These are phyloP conservation scores for Sylvilagus floridanus DNA, from an alignment of 2,797 vertebrate species.

Conservation along the genomic window DNA sequence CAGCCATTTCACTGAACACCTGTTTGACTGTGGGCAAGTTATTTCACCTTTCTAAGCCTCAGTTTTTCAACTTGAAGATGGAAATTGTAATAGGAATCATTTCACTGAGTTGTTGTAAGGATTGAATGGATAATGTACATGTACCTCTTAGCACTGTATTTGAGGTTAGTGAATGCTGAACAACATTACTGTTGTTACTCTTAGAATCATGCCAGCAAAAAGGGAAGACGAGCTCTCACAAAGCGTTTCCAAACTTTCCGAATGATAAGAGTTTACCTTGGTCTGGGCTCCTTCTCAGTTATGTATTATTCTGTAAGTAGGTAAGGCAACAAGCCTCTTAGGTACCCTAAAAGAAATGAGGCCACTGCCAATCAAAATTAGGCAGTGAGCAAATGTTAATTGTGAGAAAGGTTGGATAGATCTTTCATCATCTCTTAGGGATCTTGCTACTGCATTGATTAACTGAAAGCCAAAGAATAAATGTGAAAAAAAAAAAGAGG, in stretches of 20 bases:
- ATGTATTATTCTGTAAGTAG: slow-evolving; percentile 54
- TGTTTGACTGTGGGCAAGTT: not conserved
- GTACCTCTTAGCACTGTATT: not conserved
- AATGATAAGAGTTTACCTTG: not conserved
- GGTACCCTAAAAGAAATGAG: slow-evolving; percentile 70
- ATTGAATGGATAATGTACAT: not conserved
- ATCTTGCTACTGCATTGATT: slow-evolving; percentile 42
- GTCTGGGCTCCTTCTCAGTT: slow-evolving; percentile 32
- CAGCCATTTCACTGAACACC: not conserved
- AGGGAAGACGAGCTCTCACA: not conserved
- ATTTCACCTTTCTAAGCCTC: not conserved
- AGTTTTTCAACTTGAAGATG: slow-evolving; percentile 33
- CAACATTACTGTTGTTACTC: not conserved
- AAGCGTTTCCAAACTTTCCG: not conserved
- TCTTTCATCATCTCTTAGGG: slow-evolving; percentile 56
- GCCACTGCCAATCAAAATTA: slow-evolving; percentile 73
- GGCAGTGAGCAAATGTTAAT: slow-evolving; percentile 66
- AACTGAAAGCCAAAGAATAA: slow-evolving; percentile 59
- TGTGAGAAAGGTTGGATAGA: slow-evolving; percentile 59
- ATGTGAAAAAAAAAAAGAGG: not conserved
- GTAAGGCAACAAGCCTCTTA: slow-evolving; percentile 55
- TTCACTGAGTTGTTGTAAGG: not conserved
- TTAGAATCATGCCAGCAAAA: not conserved
- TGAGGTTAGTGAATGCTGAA: not conserved
- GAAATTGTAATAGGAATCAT: not conserved